Percentiles rank a stretch among this genome's conserved stretches.
These are phyloP conservation scores for Limnephilus rhombicus DNA, from an alignment of 2,888 invertebrate species.

Conservation along the genomic window DNA sequence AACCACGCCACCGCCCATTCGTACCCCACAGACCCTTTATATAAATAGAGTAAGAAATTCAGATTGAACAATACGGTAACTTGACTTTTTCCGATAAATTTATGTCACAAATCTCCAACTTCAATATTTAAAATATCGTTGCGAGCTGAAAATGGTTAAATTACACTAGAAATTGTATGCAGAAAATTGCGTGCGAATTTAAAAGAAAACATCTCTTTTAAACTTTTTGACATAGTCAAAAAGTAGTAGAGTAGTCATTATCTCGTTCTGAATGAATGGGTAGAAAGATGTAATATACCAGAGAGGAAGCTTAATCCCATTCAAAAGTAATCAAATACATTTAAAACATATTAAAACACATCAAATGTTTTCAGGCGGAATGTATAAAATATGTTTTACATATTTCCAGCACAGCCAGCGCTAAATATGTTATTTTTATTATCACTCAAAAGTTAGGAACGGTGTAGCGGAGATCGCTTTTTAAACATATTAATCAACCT, in stretches of 20 bases:
- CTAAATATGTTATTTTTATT: not conserved
- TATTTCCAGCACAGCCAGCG: not conserved
- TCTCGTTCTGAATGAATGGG: not conserved
- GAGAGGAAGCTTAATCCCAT: not conserved
- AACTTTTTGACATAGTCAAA: not conserved
- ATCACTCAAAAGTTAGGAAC: not conserved
- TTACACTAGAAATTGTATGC: not conserved
- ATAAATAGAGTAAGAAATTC: no score
- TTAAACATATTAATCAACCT: constrained; percentile 27
- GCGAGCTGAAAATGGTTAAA: not conserved
- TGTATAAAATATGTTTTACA: not conserved
- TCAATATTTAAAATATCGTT: no score
- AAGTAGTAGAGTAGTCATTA: not conserved
- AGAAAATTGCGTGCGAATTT: not conserved
- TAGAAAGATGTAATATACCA: not conserved
- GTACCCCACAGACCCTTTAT: no score
- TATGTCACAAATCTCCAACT: no score
- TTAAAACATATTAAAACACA: not conserved
- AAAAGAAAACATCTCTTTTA: not conserved
- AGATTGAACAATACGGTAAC: no score
- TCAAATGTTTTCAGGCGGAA: not conserved
- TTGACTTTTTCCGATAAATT: no score
- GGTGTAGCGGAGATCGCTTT: constrained; percentile 1
- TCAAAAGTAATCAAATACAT: not conserved
- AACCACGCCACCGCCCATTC: no score